Base-by-base conservation (phyloP, 2,113 vertebrate genomes). In the Gymnocephalus cernua region DNA sequence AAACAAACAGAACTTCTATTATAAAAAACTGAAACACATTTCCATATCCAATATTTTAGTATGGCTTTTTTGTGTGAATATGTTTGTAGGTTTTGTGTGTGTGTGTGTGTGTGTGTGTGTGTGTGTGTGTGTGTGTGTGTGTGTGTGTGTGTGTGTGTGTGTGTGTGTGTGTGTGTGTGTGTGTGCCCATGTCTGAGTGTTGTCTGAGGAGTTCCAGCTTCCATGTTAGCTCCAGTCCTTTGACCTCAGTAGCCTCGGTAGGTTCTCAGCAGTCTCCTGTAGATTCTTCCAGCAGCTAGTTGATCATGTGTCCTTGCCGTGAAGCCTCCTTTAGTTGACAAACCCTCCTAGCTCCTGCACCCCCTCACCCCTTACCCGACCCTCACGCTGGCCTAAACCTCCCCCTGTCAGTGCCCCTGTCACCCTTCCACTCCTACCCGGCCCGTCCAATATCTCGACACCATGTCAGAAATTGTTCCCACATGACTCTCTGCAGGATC, bases 401-500 rank as follows among this genome's bases (percentile, higher is more conserved):
- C 51, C 64, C 45, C 45, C 51, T 44, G 47, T 76, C 57, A 74
- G 48, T 50, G 10, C 29, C 53, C 56, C 18, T 44, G 3, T 74
- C 61, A 44, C 21, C 73, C 69, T 25, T 14, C 57, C 63, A 13
- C 70, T 57, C 57, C 38, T 4, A n/a, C 21, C 12, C 15, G 5
- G 2, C 74, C 25, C 79, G 13, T 70, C 48, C 53, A 48, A n/a
- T 21, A 74, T 41, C 35, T 48, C 45, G 16, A 79, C 48, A 74
- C 35, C n/a, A 23, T 81, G 69, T 88, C 61, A 86, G 69, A 92
- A 89, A 83, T 69, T 69, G 57, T 86, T 51, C 56, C 72, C 72
- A 45, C 79, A 35, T 63, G 74, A 67, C 80, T 86, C 83, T 93
- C 85, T 74, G 66, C 86, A 91, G 91, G 93, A 93, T 35, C 76